Percentiles rank a stretch among this genome's conserved stretches.
These are phyloP conservation scores for Apocrypta bakeri DNA, from an alignment of 1,140 invertebrate species.

Conservation along the genomic window DNA sequence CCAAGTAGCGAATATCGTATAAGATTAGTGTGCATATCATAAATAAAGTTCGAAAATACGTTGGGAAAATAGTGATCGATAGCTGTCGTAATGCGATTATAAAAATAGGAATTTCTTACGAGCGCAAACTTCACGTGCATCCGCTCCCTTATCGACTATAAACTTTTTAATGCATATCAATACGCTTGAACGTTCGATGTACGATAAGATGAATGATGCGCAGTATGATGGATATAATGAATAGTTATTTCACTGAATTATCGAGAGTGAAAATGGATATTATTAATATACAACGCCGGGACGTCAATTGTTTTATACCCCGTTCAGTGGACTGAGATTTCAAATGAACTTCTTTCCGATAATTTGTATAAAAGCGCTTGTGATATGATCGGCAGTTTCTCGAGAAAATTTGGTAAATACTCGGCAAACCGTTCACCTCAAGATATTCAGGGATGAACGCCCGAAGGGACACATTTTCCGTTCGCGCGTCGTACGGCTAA, in stretches of 20 bases:
- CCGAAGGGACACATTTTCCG: conserved; percentile 71
- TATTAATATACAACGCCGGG: neutral
- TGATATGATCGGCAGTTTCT: too few relatives aligned
- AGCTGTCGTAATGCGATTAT: neutral
- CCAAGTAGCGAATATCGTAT: neutral
- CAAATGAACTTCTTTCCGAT: too few relatives aligned
- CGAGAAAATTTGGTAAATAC: neutral
- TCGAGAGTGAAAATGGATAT: neutral
- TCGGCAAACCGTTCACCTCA: neutral
- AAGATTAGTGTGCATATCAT: neutral
- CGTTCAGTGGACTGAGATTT: too few relatives aligned
- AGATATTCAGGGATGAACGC: conserved; percentile 32
- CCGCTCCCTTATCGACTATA: neutral
- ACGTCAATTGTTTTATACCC: neutral
- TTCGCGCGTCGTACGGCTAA: conserved; percentile 63
- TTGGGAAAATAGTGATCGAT: neutral
- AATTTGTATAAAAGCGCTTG: too few relatives aligned
- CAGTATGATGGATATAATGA: neutral
- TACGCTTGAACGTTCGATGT: neutral
- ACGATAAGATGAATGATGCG: neutral
- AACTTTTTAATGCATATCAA: neutral
- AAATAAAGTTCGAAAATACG: neutral
- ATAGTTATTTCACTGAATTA: neutral
- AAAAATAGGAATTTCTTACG: neutral
- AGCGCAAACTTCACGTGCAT: neutral